These are phyloP conservation scores for Campoplex capitator DNA, from an alignment of 2,888 invertebrate species.

Conservation along the genomic window DNA sequence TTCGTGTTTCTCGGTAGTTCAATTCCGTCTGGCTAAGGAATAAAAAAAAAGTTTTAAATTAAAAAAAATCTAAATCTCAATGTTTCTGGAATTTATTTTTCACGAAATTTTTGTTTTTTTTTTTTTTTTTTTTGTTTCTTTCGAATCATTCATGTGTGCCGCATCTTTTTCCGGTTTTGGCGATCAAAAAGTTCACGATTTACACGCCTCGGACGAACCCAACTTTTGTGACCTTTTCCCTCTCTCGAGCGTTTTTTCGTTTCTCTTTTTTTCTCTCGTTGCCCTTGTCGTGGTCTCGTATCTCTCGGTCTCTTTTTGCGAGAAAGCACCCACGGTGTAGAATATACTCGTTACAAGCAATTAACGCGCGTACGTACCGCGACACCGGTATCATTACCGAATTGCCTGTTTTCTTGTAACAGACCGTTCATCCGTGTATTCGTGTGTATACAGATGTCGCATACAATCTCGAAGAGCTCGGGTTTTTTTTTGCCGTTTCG, in stretches of 20 bases:
- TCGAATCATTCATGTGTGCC: constrained; percentile 28
- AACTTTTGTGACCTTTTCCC: constrained; percentile 1
- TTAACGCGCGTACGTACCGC: constrained; percentile 69
- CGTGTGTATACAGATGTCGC: not conserved
- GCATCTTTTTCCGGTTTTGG: constrained; percentile 42
- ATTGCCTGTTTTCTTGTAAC: constrained; percentile 60
- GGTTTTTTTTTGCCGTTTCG: not conserved
- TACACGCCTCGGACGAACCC: constrained; percentile 49
- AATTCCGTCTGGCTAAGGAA: not conserved
- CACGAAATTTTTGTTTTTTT: not conserved
- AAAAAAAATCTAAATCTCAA: constrained; percentile 11
- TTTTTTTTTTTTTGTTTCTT: constrained; percentile 1
- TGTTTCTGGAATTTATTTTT: not conserved
- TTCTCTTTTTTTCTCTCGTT: not conserved
- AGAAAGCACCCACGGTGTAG: constrained; percentile 46
- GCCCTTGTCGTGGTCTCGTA: constrained; percentile 17
- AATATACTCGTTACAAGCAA: constrained; percentile 67
- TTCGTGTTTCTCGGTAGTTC: not conserved
- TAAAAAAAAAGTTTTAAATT: constrained; percentile 13
- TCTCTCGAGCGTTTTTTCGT: not conserved
- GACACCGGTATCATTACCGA: constrained; percentile 69
- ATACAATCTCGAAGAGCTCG: not conserved
- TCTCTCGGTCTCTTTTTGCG: constrained; percentile 29
- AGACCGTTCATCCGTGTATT: constrained; percentile 44
- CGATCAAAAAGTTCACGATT: constrained; percentile 38